Percentiles rank a stretch among this genome's conserved stretches.
phyloP scores from a whole-genome alignment of 2,888 invertebrate genomes.

The Zaprionus lineosus region DNA sequence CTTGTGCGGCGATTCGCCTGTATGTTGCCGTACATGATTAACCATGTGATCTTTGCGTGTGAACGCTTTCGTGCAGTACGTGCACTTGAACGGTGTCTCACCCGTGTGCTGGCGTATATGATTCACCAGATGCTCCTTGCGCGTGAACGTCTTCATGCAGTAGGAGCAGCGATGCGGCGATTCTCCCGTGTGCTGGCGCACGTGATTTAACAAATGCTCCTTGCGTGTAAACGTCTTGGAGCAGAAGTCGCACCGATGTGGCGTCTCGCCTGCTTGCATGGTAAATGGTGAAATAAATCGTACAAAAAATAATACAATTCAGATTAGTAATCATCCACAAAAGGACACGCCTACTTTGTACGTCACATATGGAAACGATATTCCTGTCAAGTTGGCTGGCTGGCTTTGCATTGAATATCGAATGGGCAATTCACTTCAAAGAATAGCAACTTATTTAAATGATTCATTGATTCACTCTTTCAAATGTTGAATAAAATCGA shows the following conservation, averaged over 20 bases:
- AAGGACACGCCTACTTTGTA: no score
- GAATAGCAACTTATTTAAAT: no score
- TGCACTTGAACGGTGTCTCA: slow-evolving; percentile 92
- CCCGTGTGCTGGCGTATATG: slow-evolving; percentile 93
- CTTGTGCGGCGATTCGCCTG: slow-evolving; percentile 92
- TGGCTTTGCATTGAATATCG: no score
- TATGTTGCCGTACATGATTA: slow-evolving; percentile 90
- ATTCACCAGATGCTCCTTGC: slow-evolving; percentile 93
- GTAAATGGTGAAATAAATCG: slow-evolving; percentile 31
- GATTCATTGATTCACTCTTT: no score
- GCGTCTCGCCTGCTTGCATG: slow-evolving; percentile 86
- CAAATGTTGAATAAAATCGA: no score
- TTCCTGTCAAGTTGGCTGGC: no score
- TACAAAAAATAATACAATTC: slow-evolving; percentile 85
- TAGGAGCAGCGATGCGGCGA: slow-evolving; percentile 93
- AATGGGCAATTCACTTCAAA: no score
- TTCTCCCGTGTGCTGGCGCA: slow-evolving; percentile 91
- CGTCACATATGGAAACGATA: no score
- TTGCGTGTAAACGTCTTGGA: slow-evolving; percentile 93
- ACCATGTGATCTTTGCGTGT: slow-evolving; percentile 91
- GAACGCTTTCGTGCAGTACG: slow-evolving; percentile 93
- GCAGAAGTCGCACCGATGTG: slow-evolving; percentile 93
- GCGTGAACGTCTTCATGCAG: slow-evolving; percentile 93
- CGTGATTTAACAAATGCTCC: slow-evolving; percentile 93
- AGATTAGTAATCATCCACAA: slow-evolving; percentile 83